A percentile compares a stretch with the other conserved stretches of the same genome.
phyloP scores from a whole-genome alignment of 1,140 invertebrate genomes.

The Pentalonia nigronervosa region DNA sequence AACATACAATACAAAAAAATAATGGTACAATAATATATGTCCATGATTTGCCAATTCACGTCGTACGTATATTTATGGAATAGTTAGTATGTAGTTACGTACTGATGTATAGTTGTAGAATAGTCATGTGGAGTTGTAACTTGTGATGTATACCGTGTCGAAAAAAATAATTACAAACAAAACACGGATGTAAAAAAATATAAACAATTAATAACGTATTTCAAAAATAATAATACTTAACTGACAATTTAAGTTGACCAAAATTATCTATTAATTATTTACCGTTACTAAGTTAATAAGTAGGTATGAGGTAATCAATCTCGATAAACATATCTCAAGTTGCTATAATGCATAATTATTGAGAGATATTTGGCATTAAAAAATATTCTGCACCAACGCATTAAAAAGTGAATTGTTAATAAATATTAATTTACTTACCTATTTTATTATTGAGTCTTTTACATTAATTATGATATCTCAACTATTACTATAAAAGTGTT shows the following conservation, averaged over 20 bases:
- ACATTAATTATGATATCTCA: background rate
- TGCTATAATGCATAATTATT: background rate
- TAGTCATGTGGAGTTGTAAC: background rate
- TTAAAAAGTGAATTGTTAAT: background rate
- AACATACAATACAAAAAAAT: background rate
- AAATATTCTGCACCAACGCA: background rate
- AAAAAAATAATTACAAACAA: background rate
- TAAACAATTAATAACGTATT: background rate
- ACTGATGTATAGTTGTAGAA: background rate
- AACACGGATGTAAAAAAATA: background rate
- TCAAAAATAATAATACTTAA: background rate
- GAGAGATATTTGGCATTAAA: background rate
- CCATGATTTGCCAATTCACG: conserved; percentile 39
- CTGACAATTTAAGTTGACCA: background rate
- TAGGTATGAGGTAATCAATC: background rate
- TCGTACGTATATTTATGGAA: background rate
- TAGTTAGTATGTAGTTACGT: background rate
- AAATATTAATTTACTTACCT: background rate
- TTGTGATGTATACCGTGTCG: background rate
- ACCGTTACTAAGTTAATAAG: too few relatives aligned
- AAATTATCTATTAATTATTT: background rate
- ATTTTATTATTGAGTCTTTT: background rate
- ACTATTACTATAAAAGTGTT: too few relatives aligned
- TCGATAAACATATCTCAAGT: too few relatives aligned
- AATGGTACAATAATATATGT: background rate